Conservation (phyloP, 1,140 invertebrate genomes). For the Bombus pascuorum region DNA sequence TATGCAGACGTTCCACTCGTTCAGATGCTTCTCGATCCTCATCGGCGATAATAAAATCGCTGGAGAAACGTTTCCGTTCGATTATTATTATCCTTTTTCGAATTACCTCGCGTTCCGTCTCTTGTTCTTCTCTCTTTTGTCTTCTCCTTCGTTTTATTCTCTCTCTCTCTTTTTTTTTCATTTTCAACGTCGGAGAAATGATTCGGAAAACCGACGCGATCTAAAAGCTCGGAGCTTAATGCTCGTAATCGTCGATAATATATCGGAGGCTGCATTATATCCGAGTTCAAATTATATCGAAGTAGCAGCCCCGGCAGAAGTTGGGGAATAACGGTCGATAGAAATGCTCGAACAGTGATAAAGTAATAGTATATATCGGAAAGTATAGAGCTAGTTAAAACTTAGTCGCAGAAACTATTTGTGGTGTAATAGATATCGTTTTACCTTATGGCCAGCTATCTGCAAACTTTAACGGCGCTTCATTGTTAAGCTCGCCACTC, state of each 20-base stretch:
- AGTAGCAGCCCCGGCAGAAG: conserved; percentile 34
- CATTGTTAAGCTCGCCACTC: conserved; percentile 17
- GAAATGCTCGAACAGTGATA: conserved; percentile 64
- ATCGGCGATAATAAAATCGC: not conserved
- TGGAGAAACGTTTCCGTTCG: not conserved
- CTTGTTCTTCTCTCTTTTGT: too few species aligned
- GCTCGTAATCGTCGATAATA: conserved; percentile 58
- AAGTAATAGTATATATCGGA: conserved; percentile 52
- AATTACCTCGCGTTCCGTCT: not conserved
- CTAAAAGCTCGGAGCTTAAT: conserved; percentile 45
- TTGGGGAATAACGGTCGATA: conserved; percentile 61
- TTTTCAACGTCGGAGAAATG: not conserved
- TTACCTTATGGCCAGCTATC: conserved; percentile 24
- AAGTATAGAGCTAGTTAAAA: conserved; percentile 59
- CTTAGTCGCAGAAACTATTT: conserved; percentile 55
- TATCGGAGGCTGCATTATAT: conserved; percentile 60
- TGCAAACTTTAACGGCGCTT: conserved; percentile 30
- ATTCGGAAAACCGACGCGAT: conserved; percentile 3
- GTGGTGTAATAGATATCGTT: conserved; percentile 55
- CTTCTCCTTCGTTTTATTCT: rapidly evolving
- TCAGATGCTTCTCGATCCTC: not conserved
- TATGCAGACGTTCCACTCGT: too few species aligned
- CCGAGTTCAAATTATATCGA: conserved; percentile 54
- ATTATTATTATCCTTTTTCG: not conserved
- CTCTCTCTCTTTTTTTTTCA: rapidly evolving